Conservation (phyloP, 2,888 invertebrate species). For the Diarsia brunnea region DNA sequence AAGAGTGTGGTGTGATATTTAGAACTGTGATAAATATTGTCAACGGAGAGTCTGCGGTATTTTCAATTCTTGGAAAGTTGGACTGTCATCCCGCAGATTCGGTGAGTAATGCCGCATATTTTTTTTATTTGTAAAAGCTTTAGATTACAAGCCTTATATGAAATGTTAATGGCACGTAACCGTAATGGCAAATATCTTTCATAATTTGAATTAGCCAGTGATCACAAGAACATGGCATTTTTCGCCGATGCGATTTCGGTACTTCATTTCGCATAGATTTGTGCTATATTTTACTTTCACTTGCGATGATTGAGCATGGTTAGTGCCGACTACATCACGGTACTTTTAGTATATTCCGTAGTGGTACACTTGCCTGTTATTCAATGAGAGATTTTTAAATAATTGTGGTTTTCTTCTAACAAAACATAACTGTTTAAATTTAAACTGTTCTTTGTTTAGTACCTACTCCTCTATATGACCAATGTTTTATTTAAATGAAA, state of each 20-base stretch:
- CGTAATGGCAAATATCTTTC: slow-evolving; percentile 21
- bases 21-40: slow-evolving; percentile 75
- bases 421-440: background rate
- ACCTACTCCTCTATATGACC: background rate
- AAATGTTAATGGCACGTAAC: slow-evolving; percentile 35
- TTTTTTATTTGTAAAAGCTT: slow-evolving; percentile 62
- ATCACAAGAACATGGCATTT: background rate
- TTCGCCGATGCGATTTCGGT: slow-evolving; percentile 21
- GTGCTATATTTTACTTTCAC: slow-evolving; percentile 59
- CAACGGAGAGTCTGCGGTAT: slow-evolving; percentile 74
- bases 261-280: slow-evolving; percentile 37
- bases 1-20: slow-evolving; percentile 77
- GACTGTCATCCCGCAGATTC: slow-evolving; percentile 83
- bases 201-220: slow-evolving; percentile 15
- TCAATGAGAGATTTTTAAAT: background rate
- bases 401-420: background rate
- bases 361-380: slow-evolving; percentile 2
- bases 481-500: slow-evolving; percentile 2
- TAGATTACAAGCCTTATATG: slow-evolving; percentile 56
- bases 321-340: slow-evolving; percentile 14
- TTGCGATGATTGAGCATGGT: slow-evolving; percentile 32
- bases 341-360: slow-evolving; percentile 15
- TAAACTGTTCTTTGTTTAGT: background rate
- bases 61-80: slow-evolving; percentile 86
- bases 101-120: slow-evolving; percentile 84